phyloP scores from a whole-genome alignment of 1,140 invertebrate genomes.

The Schlechtendalia chinensis region DNA sequence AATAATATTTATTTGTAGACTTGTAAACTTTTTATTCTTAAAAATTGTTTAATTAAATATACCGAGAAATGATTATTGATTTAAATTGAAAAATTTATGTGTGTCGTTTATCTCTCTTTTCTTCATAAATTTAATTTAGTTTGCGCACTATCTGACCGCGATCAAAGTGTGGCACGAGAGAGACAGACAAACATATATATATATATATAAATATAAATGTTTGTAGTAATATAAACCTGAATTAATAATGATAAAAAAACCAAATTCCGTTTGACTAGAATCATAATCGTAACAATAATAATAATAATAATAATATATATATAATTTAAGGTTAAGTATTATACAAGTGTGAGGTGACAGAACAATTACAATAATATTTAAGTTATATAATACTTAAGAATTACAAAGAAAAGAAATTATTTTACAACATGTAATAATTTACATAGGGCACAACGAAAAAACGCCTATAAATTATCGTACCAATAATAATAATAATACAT shows the following conservation, averaged over 20 bases:
- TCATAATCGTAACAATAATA: slow-evolving; percentile 29
- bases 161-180: neutral
- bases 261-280: slow-evolving; percentile 44
- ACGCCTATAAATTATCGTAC: slow-evolving; percentile 41
- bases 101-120: no score
- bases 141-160: neutral
- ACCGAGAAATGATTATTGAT: slow-evolving; percentile 10
- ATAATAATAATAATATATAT: slow-evolving; percentile 38
- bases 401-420: slow-evolving; percentile 33
- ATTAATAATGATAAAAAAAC: slow-evolving; percentile 37
- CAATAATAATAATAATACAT: no score
- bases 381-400: slow-evolving; percentile 37
- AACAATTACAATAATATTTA: slow-evolving; percentile 31
- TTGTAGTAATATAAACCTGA: slow-evolving; percentile 6
- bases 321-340: slow-evolving; percentile 35
- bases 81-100: slow-evolving; percentile 3
- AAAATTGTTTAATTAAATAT: slow-evolving; percentile 26
- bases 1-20: slow-evolving; percentile 35
- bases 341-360: slow-evolving; percentile 49
- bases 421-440: slow-evolving; percentile 40
- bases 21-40: neutral
- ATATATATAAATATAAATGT: slow-evolving; percentile 1
- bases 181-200: slow-evolving; percentile 40
- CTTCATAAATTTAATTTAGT: no score
- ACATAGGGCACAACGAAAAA: slow-evolving; percentile 37